A percentile compares a stretch with the other conserved stretches of the same genome.
phyloP scores from a whole-genome alignment of 2,888 invertebrate species.

The Eumacrocentrus americanus region DNA sequence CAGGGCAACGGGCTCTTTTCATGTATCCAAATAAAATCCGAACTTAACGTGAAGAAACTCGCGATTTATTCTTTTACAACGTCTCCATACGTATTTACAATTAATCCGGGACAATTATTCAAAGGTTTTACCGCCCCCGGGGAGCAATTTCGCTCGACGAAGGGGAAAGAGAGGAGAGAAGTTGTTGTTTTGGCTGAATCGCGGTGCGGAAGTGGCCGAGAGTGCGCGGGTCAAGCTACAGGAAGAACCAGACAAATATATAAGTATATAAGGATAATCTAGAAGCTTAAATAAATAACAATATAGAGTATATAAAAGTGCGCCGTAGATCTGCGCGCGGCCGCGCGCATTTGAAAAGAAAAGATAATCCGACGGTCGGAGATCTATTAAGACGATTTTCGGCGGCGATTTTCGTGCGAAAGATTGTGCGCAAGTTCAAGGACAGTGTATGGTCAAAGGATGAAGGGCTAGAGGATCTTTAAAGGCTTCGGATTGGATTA shows the following conservation, averaged over 20 bases:
- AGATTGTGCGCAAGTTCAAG: background rate
- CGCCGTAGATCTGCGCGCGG: too few species aligned
- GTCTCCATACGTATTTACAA: background rate
- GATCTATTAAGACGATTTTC: too few species aligned
- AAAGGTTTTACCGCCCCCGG: background rate
- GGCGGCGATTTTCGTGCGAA: background rate
- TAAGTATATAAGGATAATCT: too few species aligned
- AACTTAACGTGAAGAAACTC: background rate
- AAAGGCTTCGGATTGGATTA: conserved; percentile 46
- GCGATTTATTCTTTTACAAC: background rate
- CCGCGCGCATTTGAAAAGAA: too few species aligned
- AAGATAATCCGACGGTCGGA: too few species aligned
- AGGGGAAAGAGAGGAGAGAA: background rate
- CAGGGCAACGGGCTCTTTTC: too few species aligned
- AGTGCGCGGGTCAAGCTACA: conserved; percentile 8
- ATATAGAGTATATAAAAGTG: background rate
- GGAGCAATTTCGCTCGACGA: background rate
- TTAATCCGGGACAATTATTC: background rate
- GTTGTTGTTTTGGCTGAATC: conserved; percentile 15
- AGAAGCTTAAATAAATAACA: background rate
- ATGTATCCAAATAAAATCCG: conserved; percentile 13
- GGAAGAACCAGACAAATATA: background rate
- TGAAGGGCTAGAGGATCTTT: too few species aligned
- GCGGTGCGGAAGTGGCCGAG: conserved; percentile 10
- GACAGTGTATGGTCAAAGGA: too few species aligned